Conservation (phyloP, 2,888 invertebrate species). For the Chalcosyrphus nemorum region DNA sequence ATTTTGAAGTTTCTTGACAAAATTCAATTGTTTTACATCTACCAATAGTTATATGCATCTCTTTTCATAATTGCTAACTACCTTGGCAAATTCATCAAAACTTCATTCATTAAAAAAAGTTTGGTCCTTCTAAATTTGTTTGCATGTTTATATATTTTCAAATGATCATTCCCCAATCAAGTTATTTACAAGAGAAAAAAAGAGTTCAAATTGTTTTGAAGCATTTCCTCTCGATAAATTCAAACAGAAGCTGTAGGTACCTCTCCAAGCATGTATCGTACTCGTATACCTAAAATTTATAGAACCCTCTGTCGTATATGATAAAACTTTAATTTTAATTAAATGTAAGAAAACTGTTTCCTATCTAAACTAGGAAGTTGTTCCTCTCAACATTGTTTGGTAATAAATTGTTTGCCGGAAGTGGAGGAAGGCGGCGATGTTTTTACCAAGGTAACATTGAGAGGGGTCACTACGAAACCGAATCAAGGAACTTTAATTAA, state of each 20-base stretch:
- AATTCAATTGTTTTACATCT: too few species aligned
- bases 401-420: constrained; percentile 18
- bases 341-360: constrained; percentile 38
- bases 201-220: neutral
- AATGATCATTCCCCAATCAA: neutral
- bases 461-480: constrained; percentile 26
- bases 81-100: neutral
- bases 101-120: neutral
- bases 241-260: neutral
- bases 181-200: neutral
- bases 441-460: constrained; percentile 20
- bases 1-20: too few species aligned
- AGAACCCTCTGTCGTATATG: neutral
- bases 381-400: neutral
- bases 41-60: too few species aligned
- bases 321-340: constrained; percentile 47
- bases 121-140: neutral
- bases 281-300: neutral
- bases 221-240: neutral
- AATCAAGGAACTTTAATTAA: constrained; percentile 53
- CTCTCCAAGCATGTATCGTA: neutral
- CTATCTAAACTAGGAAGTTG: neutral
- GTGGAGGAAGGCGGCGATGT: constrained; percentile 1
- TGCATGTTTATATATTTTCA: neutral
- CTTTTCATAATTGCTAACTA: too few species aligned